Evolutionary conservation across 37 sponge, comb jelly and placozoan genomes (phyloP).

Genomic region (Oscarella lobularis): DNA sequence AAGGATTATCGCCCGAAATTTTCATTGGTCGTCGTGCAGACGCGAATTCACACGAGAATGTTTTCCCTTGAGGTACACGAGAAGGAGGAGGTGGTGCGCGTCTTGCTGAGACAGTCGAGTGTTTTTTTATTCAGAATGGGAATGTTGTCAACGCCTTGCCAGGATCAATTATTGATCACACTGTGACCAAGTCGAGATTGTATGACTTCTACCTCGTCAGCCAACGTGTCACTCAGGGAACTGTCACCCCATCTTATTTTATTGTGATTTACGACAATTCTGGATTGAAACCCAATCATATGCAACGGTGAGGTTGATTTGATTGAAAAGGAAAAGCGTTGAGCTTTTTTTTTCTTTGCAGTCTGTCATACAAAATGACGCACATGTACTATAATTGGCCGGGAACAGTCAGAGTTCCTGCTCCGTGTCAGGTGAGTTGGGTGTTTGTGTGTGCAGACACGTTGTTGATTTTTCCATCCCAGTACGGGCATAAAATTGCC

Average conservation of each 20-base stretch:
- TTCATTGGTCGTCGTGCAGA: conserved; percentile 81
- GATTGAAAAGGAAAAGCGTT: no score
- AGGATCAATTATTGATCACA: conserved; percentile 85
- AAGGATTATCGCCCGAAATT: conserved; percentile 74
- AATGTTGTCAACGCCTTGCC: no score
- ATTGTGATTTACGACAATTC: conserved; percentile 73
- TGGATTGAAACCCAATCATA: conserved; percentile 78
- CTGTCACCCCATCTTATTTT: conserved; percentile 92
- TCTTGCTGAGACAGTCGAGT: no score
- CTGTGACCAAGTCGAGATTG: conserved; percentile 31
- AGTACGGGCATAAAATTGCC: conserved; percentile 98
- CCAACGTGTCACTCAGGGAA: conserved; percentile 89
- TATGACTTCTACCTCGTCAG: conserved; percentile 96
- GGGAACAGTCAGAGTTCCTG: conserved; percentile 92
- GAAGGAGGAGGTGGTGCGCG: background rate
- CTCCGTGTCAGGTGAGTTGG: conserved; percentile 54
- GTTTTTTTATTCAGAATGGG: no score
- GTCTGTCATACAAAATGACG: conserved; percentile 92
- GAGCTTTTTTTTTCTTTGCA: no score
- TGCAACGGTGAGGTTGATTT: no score
- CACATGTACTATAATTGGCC: conserved; percentile 99
- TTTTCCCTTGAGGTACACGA: background rate
- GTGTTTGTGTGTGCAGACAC: no score
- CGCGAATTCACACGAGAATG: conserved; percentile 71
- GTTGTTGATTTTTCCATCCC: no score